A percentile compares a stretch with the other conserved stretches of the same genome.
Conservation (phyloP, 2,113 vertebrate genomes). For the Dasyornis broadbenti region DNA sequence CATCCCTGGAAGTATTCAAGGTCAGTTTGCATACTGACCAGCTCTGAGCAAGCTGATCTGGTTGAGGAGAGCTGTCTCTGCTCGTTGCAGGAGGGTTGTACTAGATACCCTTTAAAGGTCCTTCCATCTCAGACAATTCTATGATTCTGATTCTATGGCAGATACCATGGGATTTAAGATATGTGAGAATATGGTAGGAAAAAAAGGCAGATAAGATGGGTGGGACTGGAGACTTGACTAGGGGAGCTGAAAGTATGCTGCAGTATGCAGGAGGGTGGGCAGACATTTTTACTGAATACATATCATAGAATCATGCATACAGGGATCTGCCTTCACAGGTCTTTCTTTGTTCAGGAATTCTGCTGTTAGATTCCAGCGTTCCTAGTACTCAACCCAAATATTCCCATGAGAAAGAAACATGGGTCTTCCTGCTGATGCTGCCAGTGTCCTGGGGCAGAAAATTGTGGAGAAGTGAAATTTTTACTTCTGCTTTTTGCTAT, state of each 20-base stretch:
- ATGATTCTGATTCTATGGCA: neutral
- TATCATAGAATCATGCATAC: neutral
- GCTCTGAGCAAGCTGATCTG: neutral
- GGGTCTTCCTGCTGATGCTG: neutral
- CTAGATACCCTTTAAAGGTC: neutral
- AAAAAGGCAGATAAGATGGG: neutral
- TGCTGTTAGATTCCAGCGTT: neutral
- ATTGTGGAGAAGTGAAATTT: neutral
- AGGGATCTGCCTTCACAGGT: neutral
- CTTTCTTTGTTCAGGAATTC: neutral
- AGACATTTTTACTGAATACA: neutral
- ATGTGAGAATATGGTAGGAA: neutral
- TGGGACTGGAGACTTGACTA: neutral
- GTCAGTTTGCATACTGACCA: neutral
- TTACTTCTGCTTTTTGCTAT: neutral
- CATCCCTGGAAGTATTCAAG: neutral
- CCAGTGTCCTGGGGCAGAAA: neutral
- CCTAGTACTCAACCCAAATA: neutral
- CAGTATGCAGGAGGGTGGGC: neutral
- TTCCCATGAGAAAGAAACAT: neutral
- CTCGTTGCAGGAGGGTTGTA: neutral
- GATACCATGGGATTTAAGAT: accelerated
- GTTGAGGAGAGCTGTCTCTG: neutral
- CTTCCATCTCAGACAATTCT: neutral
- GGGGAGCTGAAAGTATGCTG: neutral